Evolutionary conservation across 92 coral and sea anemone genomes (phyloP).

Genomic region (Porites cylindrica): DNA sequence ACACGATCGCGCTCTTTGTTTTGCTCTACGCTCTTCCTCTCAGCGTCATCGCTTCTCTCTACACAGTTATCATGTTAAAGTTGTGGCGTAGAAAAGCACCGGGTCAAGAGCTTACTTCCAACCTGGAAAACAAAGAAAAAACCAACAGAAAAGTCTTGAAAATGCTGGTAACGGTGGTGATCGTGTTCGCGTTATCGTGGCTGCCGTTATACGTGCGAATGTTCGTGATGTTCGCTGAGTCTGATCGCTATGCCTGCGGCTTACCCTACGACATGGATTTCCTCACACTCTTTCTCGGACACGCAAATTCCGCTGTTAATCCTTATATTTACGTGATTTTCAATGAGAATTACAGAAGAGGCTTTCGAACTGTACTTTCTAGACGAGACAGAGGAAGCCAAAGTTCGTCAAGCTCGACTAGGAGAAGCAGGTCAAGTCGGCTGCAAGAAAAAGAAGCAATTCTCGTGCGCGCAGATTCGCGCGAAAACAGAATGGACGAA

Average conservation of each 20-base stretch:
- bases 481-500: background rate
- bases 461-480: background rate
- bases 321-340: constrained; percentile 82
- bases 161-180: constrained; percentile 81
- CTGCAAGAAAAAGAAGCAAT: constrained; percentile 28
- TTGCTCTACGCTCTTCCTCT: constrained; percentile 74
- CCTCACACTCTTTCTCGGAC: constrained; percentile 73
- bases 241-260: constrained; percentile 65
- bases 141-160: constrained; percentile 74
- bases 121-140: constrained; percentile 60
- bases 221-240: constrained; percentile 74
- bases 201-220: constrained; percentile 82
- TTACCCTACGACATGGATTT: constrained; percentile 82
- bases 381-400: constrained; percentile 19
- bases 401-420: constrained; percentile 12
- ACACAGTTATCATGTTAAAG: constrained; percentile 62
- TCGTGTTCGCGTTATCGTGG: constrained; percentile 86
- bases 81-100: constrained; percentile 80
- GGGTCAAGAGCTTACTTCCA: constrained; percentile 58
- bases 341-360: constrained; percentile 81
- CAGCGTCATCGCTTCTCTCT: constrained; percentile 57
- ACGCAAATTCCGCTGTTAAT: constrained; percentile 81
- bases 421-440: constrained; percentile 29
- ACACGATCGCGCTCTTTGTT: constrained; percentile 73
- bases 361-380: constrained; percentile 60